Base-by-base conservation (phyloP, 2,888 invertebrate species). In the Pocota personata region DNA sequence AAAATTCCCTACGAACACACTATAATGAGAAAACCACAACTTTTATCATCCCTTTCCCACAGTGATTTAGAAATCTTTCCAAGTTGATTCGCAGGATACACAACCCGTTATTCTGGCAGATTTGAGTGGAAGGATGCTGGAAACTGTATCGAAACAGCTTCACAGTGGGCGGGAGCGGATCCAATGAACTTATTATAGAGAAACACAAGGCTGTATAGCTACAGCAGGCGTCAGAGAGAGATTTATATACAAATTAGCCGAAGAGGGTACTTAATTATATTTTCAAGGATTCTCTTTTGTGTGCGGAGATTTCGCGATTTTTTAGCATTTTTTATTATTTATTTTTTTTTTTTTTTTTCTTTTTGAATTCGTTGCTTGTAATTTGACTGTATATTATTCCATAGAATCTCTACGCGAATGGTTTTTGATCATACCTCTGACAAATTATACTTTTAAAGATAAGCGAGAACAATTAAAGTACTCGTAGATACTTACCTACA, bases 201-300 rank as follows among this genome's bases (percentile, higher is more conserved):
- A 57, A 40, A 50, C 16, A 62, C 43, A 10, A 24, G 35, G 19
- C 58, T 7, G 40, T 32, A 30, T 7, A 64, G 43, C 30, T 77
- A 27, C 37, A 69, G 27, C 67, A 27, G 57, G 60, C 50, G 77
- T 19, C 8, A 19, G 30, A 35, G 35, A 64, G 62, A 80, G 75
- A 80, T 58, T 84, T 72, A 75, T 72, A 75, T 71, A 84, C 64
- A 84, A 80, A 80, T 80, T 84, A 80, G 64, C 50, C 76, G 40
- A 71, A 71, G 84, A 84, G 75, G 80, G 58, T 76, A 80, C 84
- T 84, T 84, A 84, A 84, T 80, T 80, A 84, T 75, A 79, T 60
- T 84, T 80, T 67, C 27, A 80, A 80, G 71, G 66, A 79, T 84
- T 79, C 43, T 14, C 16, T 21, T 77, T 73, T 64, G 24, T 69